Evolutionary conservation across 2,113 vertebrate genomes (phyloP).

Genomic region (Speoplatyrhinus poulsoni): DNA sequence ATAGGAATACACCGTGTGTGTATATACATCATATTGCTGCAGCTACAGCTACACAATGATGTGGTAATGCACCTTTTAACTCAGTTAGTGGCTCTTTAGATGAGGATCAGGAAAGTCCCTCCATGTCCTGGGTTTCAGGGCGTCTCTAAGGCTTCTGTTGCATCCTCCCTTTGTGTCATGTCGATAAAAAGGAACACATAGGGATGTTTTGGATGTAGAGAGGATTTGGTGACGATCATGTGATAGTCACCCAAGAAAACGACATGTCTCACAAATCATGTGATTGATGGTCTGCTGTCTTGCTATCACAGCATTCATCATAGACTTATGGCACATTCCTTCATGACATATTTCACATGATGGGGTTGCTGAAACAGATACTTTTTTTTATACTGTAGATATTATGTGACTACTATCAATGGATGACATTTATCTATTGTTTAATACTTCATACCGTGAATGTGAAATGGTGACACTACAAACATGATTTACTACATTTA

Average conservation of each 20-base stretch:
- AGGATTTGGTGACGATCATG: constrained; percentile 19
- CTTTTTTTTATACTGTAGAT: not conserved
- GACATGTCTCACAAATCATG: constrained; percentile 29
- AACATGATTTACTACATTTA: not conserved
- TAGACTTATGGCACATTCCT: constrained; percentile 9
- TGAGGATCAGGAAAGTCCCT: too few species aligned
- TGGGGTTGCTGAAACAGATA: constrained; percentile 14
- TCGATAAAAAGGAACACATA: not conserved
- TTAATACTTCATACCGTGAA: too few species aligned
- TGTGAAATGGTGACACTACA: not conserved
- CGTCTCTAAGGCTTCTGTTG: not conserved
- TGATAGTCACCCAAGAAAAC: constrained; percentile 9
- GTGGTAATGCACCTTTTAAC: too few species aligned
- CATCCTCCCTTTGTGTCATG: not conserved
- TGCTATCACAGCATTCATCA: constrained; percentile 44
- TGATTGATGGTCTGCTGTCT: constrained; percentile 24
- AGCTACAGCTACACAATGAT: too few species aligned
- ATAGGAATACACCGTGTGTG: too few species aligned
- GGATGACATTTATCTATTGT: too few species aligned
- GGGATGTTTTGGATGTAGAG: not conserved
- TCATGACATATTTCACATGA: constrained; percentile 3
- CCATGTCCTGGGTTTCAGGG: not conserved
- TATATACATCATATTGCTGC: too few species aligned
- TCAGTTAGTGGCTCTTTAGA: too few species aligned
- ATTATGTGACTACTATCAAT: too few species aligned